Base-by-base conservation (phyloP, 2,888 invertebrate species). In the Drosophila kuntzei region DNA sequence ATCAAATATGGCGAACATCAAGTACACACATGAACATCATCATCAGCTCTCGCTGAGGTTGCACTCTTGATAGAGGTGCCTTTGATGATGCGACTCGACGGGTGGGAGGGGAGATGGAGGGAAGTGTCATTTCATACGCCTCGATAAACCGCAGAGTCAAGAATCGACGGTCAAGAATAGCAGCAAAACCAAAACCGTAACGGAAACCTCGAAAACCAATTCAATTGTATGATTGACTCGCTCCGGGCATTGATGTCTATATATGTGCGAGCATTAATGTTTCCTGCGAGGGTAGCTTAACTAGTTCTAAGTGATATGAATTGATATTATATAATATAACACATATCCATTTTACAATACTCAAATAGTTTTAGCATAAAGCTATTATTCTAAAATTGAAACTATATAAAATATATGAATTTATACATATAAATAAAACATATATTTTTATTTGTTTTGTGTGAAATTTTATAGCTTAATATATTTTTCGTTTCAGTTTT, bases 181-280 rank as follows among this genome's bases (percentile, higher is more conserved):
- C 55, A 36, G 47, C 50, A 54, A 59, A 62, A 3, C 57, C 37
- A 41, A 63, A 69, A 36, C 47, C 66, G 58, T 59, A 64, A 61
- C 73, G 72, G 57, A 75, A 86, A 73, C 84, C 84, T 75, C 79
- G 69, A 71, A 81, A 82, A 70, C 55, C 75, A 75, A 84, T 84
- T 78, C 71, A 73, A 75, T 71, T 80, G 70, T 57, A 54, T 69
- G 84, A 87, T 78, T 84, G 78, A 66, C 53, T 43, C 64, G 58
- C 66, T 50, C n/a, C 59, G 32, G 54, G 59, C 62, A 44, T 18
- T 32, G 29, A 50, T 53, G 37, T 34, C 14, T 47, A 32, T 34
- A 34, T 37, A 41, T 47, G 51, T 53, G 18, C 12, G 36, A 20
- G 14, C 22, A 39, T 11, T 8, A 29, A 46, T 14, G 11, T 22